These are phyloP conservation scores for Drosophila sturtevanti DNA, from an alignment of 1,140 invertebrate species.

Conservation along the genomic window DNA sequence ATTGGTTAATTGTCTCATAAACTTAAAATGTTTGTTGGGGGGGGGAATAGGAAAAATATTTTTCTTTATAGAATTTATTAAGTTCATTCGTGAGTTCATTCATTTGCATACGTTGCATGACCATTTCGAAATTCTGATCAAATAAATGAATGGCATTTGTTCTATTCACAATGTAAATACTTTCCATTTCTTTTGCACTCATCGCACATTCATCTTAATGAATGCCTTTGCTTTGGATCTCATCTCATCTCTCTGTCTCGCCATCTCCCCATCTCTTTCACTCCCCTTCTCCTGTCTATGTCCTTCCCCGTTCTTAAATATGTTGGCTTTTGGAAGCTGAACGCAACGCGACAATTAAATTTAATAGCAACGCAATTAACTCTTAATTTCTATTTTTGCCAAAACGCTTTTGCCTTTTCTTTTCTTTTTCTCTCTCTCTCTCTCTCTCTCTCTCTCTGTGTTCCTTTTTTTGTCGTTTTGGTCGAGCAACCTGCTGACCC, in stretches of 20 bases:
- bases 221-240: constrained; percentile 8
- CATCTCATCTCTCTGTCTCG: constrained; percentile 19
- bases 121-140: not conserved
- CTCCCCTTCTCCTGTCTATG: not conserved
- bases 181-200: constrained; percentile 46
- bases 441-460: too few species aligned
- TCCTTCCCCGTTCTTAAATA: too few species aligned
- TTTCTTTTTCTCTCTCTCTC: too few species aligned
- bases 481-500: constrained; percentile 39
- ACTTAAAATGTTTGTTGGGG: too few species aligned
- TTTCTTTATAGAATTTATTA: too few species aligned
- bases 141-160: constrained; percentile 37
- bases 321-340: constrained; percentile 34
- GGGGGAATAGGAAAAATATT: too few species aligned
- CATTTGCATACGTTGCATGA: not conserved
- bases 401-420: constrained; percentile 33
- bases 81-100: not conserved
- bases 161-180: constrained; percentile 29
- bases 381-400: constrained; percentile 75
- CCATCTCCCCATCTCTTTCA: constrained; percentile 13
- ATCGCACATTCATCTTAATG: constrained; percentile 42
- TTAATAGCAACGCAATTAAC: constrained; percentile 78
- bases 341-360: constrained; percentile 73
- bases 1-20: too few species aligned
- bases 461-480: not conserved